phyloP scores from a whole-genome alignment of 1,140 invertebrate genomes.

The Anastrepha ludens region DNA sequence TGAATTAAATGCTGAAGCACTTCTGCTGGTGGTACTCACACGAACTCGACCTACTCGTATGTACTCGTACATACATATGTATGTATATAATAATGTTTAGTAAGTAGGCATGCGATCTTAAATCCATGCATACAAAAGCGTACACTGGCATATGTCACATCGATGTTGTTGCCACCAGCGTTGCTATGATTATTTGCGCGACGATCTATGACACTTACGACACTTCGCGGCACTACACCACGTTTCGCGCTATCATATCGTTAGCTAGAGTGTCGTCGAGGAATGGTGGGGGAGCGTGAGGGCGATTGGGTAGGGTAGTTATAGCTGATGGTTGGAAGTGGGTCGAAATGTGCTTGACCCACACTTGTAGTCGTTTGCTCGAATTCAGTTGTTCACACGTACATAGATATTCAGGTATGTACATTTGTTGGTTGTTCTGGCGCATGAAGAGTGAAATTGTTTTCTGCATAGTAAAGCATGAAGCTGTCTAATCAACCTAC shows the following conservation, averaged over 20 bases:
- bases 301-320: background rate
- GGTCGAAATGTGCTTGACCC: conserved; percentile 48
- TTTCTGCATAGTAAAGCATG: background rate
- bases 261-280: background rate
- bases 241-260: conserved; percentile 2
- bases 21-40: background rate
- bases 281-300: background rate
- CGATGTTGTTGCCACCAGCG: conserved; percentile 17
- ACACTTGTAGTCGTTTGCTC: conserved; percentile 8
- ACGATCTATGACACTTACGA: conserved; percentile 45
- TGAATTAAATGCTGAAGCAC: conserved; percentile 19
- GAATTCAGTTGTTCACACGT: background rate
- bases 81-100: background rate
- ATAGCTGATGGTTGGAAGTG: conserved; percentile 4
- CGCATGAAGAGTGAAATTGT: background rate
- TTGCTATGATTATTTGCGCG: conserved; percentile 40
- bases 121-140: background rate
- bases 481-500: background rate
- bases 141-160: conserved; percentile 6
- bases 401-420: background rate
- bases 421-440: background rate
- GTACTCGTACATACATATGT: background rate
- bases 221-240: background rate
- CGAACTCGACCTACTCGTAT: background rate
- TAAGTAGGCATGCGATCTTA: too few species aligned